A percentile compares a stretch with the other conserved stretches of the same genome.
phyloP scores from a whole-genome alignment of 2,113 vertebrate genomes.

The Ciconia maguari region DNA sequence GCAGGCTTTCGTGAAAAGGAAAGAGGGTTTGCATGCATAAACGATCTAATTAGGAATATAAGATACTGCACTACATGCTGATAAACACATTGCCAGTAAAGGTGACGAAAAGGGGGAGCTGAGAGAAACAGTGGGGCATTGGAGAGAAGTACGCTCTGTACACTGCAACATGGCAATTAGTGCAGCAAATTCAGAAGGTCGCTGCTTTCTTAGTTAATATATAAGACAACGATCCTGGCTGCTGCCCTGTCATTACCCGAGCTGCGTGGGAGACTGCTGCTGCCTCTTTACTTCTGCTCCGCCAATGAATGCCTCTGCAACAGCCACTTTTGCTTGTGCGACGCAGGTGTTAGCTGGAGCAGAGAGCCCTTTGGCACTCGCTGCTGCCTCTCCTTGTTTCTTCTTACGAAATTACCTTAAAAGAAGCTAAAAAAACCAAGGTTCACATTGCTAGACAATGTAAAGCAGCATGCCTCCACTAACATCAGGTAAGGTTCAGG shows the following conservation, averaged over 20 bases:
- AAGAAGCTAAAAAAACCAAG: background rate
- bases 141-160: background rate
- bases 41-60: background rate
- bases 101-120: background rate
- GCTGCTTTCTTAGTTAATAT: background rate
- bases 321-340: background rate
- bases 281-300: background rate
- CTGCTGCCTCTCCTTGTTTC: background rate
- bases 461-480: background rate
- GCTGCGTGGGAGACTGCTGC: background rate
- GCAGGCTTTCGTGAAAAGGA: background rate
- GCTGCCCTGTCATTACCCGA: background rate
- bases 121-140: rapidly evolving
- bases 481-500: background rate
- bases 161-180: background rate
- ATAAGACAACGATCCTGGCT: background rate
- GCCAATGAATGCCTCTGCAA: background rate
- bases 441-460: background rate
- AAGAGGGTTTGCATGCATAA: background rate
- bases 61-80: background rate
- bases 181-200: background rate
- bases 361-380: background rate
- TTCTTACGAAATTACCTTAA: background rate
- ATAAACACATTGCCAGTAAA: background rate
- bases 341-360: background rate